Conservation (phyloP, 1,140 invertebrate species). For the Diorhabda sublineata region DNA sequence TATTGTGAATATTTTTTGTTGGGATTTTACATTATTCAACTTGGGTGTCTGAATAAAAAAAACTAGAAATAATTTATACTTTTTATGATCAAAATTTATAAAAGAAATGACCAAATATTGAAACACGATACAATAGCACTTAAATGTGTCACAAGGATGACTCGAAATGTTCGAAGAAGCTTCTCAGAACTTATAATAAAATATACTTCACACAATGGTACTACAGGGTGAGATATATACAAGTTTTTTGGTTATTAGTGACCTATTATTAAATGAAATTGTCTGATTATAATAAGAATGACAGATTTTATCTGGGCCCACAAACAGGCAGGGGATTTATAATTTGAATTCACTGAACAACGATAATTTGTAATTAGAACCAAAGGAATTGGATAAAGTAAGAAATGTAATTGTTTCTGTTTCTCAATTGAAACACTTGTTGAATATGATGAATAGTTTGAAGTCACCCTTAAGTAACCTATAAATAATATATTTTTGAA, state of each 20-base stretch:
- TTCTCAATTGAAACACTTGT: too few relatives aligned
- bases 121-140: neutral
- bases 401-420: neutral
- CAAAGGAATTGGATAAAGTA: neutral
- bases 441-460: too few relatives aligned
- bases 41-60: too few relatives aligned
- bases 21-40: too few relatives aligned
- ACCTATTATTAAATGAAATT: neutral
- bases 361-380: neutral
- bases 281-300: neutral
- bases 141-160: neutral
- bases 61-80: neutral
- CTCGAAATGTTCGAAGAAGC: neutral
- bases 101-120: constrained; percentile 2
- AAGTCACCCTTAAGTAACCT: too few relatives aligned
- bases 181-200: neutral
- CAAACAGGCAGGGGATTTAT: neutral
- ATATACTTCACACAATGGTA: neutral
- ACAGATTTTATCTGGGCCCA: neutral
- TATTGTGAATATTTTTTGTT: too few relatives aligned
- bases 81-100: neutral
- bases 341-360: neutral
- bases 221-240: neutral
- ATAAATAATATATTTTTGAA: too few relatives aligned
- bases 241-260: neutral